These are phyloP conservation scores for Onthophagus taurus DNA, from an alignment of 1,140 invertebrate species.

Conservation along the genomic window DNA sequence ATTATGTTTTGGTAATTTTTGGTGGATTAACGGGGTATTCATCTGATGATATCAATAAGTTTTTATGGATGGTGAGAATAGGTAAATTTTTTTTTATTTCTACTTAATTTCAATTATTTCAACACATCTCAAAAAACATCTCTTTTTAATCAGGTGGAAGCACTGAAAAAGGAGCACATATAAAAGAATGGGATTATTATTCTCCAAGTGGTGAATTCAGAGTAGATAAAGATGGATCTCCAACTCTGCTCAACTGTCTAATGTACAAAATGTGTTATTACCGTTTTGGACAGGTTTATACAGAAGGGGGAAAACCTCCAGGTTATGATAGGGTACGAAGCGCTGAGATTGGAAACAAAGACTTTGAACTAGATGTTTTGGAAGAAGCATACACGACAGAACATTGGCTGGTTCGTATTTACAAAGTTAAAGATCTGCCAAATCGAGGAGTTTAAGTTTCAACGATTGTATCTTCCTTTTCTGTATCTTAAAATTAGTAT, in stretches of 20 bases:
- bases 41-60: conserved; percentile 98
- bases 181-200: conserved; percentile 95
- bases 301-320: conserved; percentile 80
- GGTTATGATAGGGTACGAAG: conserved; percentile 85
- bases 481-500: too few species aligned
- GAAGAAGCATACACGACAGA: conserved; percentile 94
- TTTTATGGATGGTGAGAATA: conserved; percentile 98
- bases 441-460: conserved; percentile 61
- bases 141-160: conserved; percentile 61
- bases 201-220: conserved; percentile 88
- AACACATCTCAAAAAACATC: too few species aligned
- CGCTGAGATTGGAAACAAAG: conserved; percentile 91
- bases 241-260: conserved; percentile 77
- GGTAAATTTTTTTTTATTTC: conserved; percentile 34
- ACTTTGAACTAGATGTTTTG: conserved; percentile 84
- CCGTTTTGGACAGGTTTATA: conserved; percentile 87
- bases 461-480: too few species aligned
- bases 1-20: conserved; percentile 97
- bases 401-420: conserved; percentile 92
- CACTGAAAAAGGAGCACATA: conserved; percentile 87
- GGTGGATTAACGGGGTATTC: conserved; percentile 97
- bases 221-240: conserved; percentile 83
- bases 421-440: conserved; percentile 84
- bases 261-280: conserved; percentile 98
- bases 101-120: not conserved